Base-by-base conservation (phyloP, 2,888 invertebrate genomes). In the Hybos culiciformis region DNA sequence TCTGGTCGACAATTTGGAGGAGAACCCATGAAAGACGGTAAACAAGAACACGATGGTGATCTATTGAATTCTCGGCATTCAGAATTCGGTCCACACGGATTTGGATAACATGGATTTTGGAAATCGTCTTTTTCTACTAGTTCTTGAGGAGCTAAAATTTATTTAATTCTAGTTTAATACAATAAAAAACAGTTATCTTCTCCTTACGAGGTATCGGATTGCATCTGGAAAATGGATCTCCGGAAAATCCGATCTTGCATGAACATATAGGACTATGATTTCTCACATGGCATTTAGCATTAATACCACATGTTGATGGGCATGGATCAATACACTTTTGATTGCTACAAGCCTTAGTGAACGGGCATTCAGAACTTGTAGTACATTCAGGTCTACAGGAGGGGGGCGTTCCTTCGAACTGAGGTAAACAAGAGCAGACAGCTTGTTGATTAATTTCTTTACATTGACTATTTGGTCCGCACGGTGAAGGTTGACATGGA, bases 401-500 rank as follows among this genome's bases (percentile, higher is more conserved):
- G 2, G 85, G 85, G 4, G 82, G 80, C 63, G 75, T 75, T 37
- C 83, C 83, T 33, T 75, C 71, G 55, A 72, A 78, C 24, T 74
- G 75, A 38, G 72, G 70, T 29, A 75, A 69, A 55, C 83, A 83
- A 42, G 75, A 71, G 54, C 83, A 84, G 1, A 77, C 75, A 7
- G 77, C 75, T 67, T 80, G 71, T 31, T 72, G 74, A 53, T 81
- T 81, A 1, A 75, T 59, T 45, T 72, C 70, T 52, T 76, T 74
- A 56, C 85, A 85, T 60, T 81, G 81, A 56, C 83, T 82, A 56
- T 83, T 81, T n/a, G 82, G 78, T 3, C 83, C 83, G 56, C 83
- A 83, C 1, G 81, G 82, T 38, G 79, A 76, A 39, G 77, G 74
- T 49, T 66, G 55, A 41, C 64, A 65, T 4, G 63, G 60, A 47